These are phyloP conservation scores for Pemphigus obesinymphae DNA, from an alignment of 1,140 invertebrate genomes.

Conservation along the genomic window DNA sequence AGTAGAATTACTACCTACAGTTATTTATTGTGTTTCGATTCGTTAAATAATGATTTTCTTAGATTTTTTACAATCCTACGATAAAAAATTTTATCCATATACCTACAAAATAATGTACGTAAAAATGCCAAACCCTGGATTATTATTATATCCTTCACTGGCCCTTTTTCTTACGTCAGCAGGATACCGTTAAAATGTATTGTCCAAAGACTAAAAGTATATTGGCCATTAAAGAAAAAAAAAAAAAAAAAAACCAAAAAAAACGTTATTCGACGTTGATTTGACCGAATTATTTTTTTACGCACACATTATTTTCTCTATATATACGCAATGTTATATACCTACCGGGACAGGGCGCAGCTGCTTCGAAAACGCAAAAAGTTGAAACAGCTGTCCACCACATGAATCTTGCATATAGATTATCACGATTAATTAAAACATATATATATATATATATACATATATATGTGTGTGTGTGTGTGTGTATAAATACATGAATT, in stretches of 20 bases:
- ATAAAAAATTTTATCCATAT: too few relatives aligned
- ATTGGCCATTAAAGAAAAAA: background rate
- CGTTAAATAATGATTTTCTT: too few relatives aligned
- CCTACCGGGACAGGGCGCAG: background rate
- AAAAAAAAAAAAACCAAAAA: too few relatives aligned
- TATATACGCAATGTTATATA: background rate
- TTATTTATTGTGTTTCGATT: too few relatives aligned
- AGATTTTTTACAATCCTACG: too few relatives aligned
- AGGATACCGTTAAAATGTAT: background rate
- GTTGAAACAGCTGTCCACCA: slow-evolving; percentile 29
- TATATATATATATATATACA: background rate
- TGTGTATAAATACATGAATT: background rate
- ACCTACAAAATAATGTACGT: too few relatives aligned
- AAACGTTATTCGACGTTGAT: background rate
- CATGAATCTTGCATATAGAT: slow-evolving; percentile 18
- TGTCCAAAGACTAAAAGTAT: background rate
- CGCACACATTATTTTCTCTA: background rate
- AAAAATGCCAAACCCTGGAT: too few relatives aligned
- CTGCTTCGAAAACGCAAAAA: slow-evolving; percentile 32
- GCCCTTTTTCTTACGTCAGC: too few relatives aligned
- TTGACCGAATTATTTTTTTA: slow-evolving; percentile 25
- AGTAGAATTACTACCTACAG: too few relatives aligned
- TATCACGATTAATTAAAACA: slow-evolving; percentile 37
- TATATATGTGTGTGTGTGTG: background rate
- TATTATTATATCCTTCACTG: too few relatives aligned